Base-by-base conservation (phyloP, 2,888 invertebrate genomes). In the Strigamia maritima region DNA sequence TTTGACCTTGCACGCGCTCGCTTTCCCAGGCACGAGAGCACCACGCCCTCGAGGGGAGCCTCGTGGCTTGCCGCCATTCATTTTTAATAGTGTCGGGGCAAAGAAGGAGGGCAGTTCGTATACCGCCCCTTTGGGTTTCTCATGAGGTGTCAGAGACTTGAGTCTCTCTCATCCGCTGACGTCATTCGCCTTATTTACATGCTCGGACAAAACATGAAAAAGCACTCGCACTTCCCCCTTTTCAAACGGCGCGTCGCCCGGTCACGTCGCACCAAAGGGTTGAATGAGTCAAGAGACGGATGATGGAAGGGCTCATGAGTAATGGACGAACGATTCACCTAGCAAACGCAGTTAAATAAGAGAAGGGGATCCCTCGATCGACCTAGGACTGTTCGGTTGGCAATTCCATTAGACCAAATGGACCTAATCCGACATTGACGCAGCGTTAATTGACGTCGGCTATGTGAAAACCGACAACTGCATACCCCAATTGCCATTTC, bases 371-470 rank as follows among this genome's bases (percentile, higher is more conserved):
- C 3, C 60, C 22, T 22, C 16, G 8, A 60, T 70, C 70, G 70
- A 70, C 26, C 26, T 70, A 19, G 70, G 16, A 70, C 44, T 54
- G 26, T 70, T 24, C 70, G 26, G 70, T 70, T 70, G 54, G 70
- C 70, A 70, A 70, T 70, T 70, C 70, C 70, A 70, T 70, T 70
- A 70, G 70, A 26, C 70, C 26, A 70, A 70, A 70, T 70, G 70
- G 26, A 70, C 70, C 70, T 70, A 70, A 70, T 70, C 70, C 70
- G 70, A 70, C 70, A 70, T 70, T 70, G 70, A 70, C n/a, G 70
- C 70, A 26, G 70, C 70, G 70, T 70, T 70, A 79, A 75, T 79
- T 44, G 44, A 74, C 40, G 44, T 78, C 31, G 77, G 75, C 78
- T 75, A 80, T 75, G 19, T 54, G 54, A 54, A 54, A 16, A 8